phyloP scores from a whole-genome alignment of 2,113 vertebrate genomes.

The Mesembrinibis cayennensis region DNA sequence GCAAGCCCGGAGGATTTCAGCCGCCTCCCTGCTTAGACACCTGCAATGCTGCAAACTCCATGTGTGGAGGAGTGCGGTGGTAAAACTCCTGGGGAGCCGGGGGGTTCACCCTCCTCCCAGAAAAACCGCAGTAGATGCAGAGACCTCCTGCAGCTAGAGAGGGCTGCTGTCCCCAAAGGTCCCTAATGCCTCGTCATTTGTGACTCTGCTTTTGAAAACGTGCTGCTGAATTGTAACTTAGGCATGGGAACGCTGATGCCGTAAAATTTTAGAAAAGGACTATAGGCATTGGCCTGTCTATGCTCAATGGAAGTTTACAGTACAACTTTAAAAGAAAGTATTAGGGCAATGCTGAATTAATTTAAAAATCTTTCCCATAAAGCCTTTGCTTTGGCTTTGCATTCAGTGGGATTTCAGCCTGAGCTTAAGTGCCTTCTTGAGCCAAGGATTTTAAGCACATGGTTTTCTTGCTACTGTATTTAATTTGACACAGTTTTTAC shows the following conservation, averaged over 20 bases:
- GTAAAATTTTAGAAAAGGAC: not conserved
- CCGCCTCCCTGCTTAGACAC: not conserved
- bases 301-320: not conserved
- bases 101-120: not conserved
- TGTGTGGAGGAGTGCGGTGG: accelerated
- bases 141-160: not conserved
- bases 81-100: not conserved
- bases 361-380: not conserved
- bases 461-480: slow-evolving; percentile 27
- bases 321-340: not conserved
- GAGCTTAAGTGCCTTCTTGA: not conserved
- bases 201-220: not conserved
- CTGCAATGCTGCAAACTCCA: not conserved
- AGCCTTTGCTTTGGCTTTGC: not conserved
- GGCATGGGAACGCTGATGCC: accelerated
- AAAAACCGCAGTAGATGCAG: not conserved
- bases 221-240: not conserved
- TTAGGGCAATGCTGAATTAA: not conserved
- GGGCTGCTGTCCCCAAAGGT: not conserved
- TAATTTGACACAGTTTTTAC: slow-evolving; percentile 53
- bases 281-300: not conserved
- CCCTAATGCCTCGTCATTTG: accelerated
- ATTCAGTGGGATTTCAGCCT: not conserved
- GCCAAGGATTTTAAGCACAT: not conserved
- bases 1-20: not conserved